Percentiles rank a stretch among this genome's conserved stretches.
phyloP scores from a whole-genome alignment of 1,140 invertebrate species.

The Drosophila mojavensis region DNA sequence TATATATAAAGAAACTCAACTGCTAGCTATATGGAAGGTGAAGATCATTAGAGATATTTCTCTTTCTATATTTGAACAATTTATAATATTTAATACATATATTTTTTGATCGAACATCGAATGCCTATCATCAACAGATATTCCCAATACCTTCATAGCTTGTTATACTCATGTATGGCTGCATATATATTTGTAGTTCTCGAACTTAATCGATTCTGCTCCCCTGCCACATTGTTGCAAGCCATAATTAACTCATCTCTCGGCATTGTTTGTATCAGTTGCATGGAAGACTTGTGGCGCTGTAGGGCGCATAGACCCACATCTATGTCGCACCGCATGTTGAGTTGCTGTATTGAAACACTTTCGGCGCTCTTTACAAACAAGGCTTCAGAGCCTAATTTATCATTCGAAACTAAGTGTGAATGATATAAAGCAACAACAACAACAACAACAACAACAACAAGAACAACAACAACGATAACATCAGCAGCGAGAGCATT shows the following conservation, averaged over 20 bases:
- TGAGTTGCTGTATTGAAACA: conserved; percentile 39
- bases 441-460: conserved; percentile 15
- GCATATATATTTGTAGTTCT: background rate
- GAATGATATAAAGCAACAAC: conserved; percentile 62
- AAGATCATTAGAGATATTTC: no score
- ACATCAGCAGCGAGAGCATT: background rate
- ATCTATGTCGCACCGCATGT: background rate
- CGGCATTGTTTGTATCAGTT: conserved; percentile 21
- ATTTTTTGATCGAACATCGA: no score
- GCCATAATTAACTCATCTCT: conserved; percentile 36
- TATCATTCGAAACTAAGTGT: conserved; percentile 70
- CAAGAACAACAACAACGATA: background rate
- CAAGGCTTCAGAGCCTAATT: conserved; percentile 56
- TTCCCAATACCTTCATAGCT: no score
- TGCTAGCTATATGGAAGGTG: no score
- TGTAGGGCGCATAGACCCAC: background rate
- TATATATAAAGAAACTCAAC: no score
- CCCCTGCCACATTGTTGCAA: background rate
- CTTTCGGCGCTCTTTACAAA: conserved; percentile 58
- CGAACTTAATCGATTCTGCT: no score
- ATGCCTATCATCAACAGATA: no score
- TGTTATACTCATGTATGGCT: no score
- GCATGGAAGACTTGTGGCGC: conserved; percentile 21
- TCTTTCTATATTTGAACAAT: no score
- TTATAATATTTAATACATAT: no score